A percentile compares a stretch with the other conserved stretches of the same genome.
phyloP scores from a whole-genome alignment of 2,113 vertebrate species.

The Astur gentilis region DNA sequence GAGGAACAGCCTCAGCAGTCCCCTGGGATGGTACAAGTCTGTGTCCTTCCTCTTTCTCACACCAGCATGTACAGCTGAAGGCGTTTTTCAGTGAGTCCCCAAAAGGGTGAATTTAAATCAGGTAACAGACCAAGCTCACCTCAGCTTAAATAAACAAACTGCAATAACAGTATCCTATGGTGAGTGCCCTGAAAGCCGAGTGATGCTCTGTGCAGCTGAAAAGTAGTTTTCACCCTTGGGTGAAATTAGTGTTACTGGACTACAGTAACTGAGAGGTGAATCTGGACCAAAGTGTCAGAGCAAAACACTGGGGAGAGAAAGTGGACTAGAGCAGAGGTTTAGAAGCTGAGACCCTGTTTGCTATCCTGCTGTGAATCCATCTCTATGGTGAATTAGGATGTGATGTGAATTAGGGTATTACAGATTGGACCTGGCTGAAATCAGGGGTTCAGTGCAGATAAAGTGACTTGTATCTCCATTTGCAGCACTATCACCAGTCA shows the following conservation, averaged over 20 bases:
- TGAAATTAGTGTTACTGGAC: background rate
- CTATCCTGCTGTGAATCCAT: background rate
- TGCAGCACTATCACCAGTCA: background rate
- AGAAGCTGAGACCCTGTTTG: background rate
- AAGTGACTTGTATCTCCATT: background rate
- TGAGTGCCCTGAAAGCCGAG: background rate
- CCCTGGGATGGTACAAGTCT: slow-evolving; percentile 16
- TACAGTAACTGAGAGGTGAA: background rate
- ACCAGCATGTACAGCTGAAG: background rate
- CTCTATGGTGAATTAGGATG: background rate
- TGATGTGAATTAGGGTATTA: background rate
- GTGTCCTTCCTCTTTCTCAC: slow-evolving; percentile 43
- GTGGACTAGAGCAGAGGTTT: background rate
- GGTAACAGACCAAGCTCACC: background rate
- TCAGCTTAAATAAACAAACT: background rate
- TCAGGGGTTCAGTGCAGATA: background rate
- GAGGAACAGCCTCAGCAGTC: background rate
- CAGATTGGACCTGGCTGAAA: background rate
- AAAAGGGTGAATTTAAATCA: slow-evolving; percentile 18
- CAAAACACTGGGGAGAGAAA: background rate
- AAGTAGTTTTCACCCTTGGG: background rate
- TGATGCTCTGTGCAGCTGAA: background rate
- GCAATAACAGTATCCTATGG: background rate
- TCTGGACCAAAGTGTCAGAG: background rate
- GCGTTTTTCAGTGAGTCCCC: background rate